Evolutionary conservation across 2,797 vertebrate species (phyloP).

Genomic region (Karalla daura): DNA sequence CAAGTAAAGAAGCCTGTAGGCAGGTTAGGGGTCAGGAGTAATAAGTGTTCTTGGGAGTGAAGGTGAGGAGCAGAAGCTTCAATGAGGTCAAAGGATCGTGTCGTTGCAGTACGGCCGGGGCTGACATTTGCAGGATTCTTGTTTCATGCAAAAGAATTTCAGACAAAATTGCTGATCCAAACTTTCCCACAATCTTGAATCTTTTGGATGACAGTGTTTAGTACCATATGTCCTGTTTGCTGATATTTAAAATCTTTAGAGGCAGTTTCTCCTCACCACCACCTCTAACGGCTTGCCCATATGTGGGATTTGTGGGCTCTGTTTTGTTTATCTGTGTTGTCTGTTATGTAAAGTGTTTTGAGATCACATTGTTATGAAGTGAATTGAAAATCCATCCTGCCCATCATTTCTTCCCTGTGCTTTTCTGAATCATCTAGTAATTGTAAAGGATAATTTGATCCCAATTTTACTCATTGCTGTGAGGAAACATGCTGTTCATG

Average conservation of each 20-base stretch:
- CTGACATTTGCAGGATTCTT: background rate
- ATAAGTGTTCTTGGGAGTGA: background rate
- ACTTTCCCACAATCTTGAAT: background rate
- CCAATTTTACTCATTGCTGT: background rate
- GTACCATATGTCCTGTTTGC: background rate
- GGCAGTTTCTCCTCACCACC: too few species aligned
- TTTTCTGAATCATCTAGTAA: constrained; percentile 5
- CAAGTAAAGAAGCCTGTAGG: constrained; percentile 6
- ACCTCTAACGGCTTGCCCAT: too few species aligned
- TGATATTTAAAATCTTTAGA: background rate
- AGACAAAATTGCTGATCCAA: background rate
- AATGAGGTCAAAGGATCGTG: constrained; percentile 36
- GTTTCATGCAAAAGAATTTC: constrained; percentile 5
- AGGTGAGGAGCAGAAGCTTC: constrained; percentile 1
- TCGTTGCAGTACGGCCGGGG: background rate
- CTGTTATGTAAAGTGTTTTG: too few species aligned
- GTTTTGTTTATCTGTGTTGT: too few species aligned
- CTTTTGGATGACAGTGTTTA: background rate
- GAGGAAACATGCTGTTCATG: constrained; percentile 15
- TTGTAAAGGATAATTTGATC: background rate
- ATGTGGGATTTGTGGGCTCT: too few species aligned
- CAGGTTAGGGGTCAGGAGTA: constrained; percentile 19
- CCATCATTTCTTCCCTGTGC: constrained; percentile 3
- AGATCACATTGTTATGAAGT: too few species aligned
- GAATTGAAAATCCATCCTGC: too few species aligned